phyloP scores from a whole-genome alignment of 2,888 invertebrate species.

The Agrotis clavis region DNA sequence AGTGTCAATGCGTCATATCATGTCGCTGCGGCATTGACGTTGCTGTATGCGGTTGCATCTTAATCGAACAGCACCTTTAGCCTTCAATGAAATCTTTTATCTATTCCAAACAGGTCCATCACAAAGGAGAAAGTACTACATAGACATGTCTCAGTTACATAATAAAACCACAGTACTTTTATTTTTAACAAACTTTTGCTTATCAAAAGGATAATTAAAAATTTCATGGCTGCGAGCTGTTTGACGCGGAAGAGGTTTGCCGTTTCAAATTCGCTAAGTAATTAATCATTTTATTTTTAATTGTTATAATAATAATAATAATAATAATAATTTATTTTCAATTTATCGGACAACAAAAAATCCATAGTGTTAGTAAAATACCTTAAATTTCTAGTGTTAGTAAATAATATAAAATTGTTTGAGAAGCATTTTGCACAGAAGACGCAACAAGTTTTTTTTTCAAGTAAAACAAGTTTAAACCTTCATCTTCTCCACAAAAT shows the following conservation, averaged over 20 bases:
- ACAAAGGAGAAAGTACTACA: conserved; percentile 37
- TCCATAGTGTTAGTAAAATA: too few species aligned
- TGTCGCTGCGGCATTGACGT: background rate
- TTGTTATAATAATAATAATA: too few species aligned
- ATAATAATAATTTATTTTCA: too few species aligned
- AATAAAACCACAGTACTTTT: conserved; percentile 1
- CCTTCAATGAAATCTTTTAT: conserved; percentile 14
- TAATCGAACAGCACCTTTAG: background rate
- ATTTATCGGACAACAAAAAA: too few species aligned
- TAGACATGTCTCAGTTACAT: conserved; percentile 10
- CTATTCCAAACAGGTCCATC: conserved; percentile 42
- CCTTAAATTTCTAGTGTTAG: too few species aligned
- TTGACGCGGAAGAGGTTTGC: conserved; percentile 29
- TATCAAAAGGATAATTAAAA: conserved; percentile 48
- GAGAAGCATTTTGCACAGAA: too few species aligned
- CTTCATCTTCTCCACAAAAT: too few species aligned
- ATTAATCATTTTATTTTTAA: conserved; percentile 41
- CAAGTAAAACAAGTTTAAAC: too few species aligned
- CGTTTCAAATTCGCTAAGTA: conserved; percentile 49
- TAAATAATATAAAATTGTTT: too few species aligned
- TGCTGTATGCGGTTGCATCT: background rate
- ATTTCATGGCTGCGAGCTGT: conserved; percentile 51
- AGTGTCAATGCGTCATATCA: background rate
- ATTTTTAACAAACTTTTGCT: conserved; percentile 4
- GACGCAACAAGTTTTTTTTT: too few species aligned